These are phyloP conservation scores for Ctenomys sociabilis DNA, from an alignment of 2,113 vertebrate species.

Conservation along the genomic window DNA sequence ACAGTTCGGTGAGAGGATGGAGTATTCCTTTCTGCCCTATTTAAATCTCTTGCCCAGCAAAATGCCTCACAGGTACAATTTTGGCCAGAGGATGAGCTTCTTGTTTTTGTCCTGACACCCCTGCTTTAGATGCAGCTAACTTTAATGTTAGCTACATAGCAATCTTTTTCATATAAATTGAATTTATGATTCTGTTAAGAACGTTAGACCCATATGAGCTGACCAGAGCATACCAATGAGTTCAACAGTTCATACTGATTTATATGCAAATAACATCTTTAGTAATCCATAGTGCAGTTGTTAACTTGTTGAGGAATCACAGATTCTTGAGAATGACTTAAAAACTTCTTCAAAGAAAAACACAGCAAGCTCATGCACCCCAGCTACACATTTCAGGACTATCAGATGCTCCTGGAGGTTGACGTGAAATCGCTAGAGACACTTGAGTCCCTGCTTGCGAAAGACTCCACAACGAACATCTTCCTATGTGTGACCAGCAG, in stretches of 20 bases:
- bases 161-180: not conserved
- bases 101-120: not conserved
- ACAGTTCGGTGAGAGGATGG: not conserved
- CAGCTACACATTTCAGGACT: not conserved
- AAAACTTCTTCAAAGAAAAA: not conserved
- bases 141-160: not conserved
- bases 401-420: not conserved
- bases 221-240: not conserved
- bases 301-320: not conserved
- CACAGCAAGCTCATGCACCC: not conserved
- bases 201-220: not conserved
- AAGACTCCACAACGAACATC: not conserved
- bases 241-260: not conserved
- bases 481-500: not conserved
- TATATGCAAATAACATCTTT: not conserved
- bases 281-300: not conserved
- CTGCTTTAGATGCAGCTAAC: not conserved
- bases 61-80: not conserved
- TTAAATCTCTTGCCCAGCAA: not conserved
- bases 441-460: not conserved
- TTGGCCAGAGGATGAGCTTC: not conserved
- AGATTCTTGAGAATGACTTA: not conserved
- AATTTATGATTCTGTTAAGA: not conserved
- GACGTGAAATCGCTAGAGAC: not conserved
- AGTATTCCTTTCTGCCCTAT: not conserved